phyloP scores from a whole-genome alignment of 2,888 invertebrate genomes.

The Noctua janthina region DNA sequence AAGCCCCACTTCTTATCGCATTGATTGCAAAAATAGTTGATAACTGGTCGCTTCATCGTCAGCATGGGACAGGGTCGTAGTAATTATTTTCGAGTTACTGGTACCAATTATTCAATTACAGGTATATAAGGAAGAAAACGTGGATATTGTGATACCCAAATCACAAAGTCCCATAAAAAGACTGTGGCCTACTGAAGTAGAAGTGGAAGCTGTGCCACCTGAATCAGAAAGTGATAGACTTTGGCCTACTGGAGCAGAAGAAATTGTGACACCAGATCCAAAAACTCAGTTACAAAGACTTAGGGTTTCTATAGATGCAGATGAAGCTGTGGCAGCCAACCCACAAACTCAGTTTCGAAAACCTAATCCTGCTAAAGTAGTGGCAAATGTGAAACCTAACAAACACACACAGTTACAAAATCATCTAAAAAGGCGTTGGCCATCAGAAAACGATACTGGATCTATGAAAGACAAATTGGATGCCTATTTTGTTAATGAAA shows the following conservation, averaged over 20 bases:
- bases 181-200: conserved; percentile 12
- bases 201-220: conserved; percentile 10
- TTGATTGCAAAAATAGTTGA: neutral
- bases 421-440: conserved; percentile 31
- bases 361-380: neutral
- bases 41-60: neutral
- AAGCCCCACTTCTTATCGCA: neutral
- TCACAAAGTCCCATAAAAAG: neutral
- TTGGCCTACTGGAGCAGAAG: conserved; percentile 1
- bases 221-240: conserved; percentile 13
- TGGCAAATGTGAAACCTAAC: neutral
- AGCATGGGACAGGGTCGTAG: neutral
- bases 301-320: neutral
- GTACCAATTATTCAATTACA: conserved; percentile 1
- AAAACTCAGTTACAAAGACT: conserved; percentile 1
- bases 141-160: neutral
- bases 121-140: conserved; percentile 1
- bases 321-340: conserved; percentile 4
- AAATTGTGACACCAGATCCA: neutral
- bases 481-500: conserved; percentile 8
- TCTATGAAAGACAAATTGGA: neutral
- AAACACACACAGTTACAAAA: conserved; percentile 13
- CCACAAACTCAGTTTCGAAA: neutral
- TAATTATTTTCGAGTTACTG: neutral
- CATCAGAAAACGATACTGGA: conserved; percentile 4